phyloP scores from a whole-genome alignment of 1,140 invertebrate genomes.

The Neuroterus valhalla region DNA sequence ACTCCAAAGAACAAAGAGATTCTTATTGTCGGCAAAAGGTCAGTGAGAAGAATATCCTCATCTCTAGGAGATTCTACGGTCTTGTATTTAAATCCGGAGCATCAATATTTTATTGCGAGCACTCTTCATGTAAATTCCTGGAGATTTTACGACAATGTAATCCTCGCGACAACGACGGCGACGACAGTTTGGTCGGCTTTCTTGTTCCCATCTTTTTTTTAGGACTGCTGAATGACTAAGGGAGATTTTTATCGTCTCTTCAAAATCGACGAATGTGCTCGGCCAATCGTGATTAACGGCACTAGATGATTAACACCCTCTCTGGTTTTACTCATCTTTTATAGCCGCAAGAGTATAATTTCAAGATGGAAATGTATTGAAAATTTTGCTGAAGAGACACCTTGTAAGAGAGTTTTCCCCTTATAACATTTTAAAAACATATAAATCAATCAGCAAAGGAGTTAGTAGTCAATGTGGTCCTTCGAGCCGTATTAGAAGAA shows the following conservation, averaged over 20 bases:
- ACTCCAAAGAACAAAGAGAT: background rate
- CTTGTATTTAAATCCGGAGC: constrained; percentile 52
- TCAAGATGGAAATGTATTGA: too few relatives aligned
- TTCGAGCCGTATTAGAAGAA: too few relatives aligned
- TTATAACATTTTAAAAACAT: too few relatives aligned
- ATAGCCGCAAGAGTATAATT: too few relatives aligned
- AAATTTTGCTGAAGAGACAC: too few relatives aligned
- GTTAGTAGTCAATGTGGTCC: too few relatives aligned
- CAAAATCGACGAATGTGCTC: constrained; percentile 39
- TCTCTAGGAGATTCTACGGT: background rate
- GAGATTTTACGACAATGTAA: constrained; percentile 73
- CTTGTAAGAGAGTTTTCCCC: too few relatives aligned
- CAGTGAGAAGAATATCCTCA: constrained; percentile 40
- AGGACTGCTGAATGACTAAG: constrained; percentile 37
- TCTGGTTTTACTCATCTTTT: background rate
- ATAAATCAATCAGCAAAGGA: too few relatives aligned
- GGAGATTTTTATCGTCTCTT: constrained; percentile 57
- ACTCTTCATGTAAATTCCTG: constrained; percentile 66
- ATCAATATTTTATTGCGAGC: constrained; percentile 64
- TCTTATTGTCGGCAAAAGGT: constrained; percentile 35
- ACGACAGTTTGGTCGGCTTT: constrained; percentile 40
- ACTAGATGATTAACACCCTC: background rate
- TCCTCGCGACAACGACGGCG: constrained; percentile 60
- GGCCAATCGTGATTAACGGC: constrained; percentile 38
- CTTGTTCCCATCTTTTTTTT: constrained; percentile 34